Base-by-base conservation (phyloP, 1,140 invertebrate genomes). In the Philaenus spumarius region DNA sequence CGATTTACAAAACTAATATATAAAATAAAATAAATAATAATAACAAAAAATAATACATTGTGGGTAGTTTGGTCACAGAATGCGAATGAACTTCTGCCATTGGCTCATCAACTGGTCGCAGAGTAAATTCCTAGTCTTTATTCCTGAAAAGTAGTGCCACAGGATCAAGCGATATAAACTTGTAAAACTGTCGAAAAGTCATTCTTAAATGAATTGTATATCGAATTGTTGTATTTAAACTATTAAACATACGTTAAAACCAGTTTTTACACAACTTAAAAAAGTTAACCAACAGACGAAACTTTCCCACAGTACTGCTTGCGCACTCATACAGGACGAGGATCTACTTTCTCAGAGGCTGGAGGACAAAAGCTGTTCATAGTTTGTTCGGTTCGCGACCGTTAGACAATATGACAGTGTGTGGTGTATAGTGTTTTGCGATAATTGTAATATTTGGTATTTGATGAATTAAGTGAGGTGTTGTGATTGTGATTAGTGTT, bases 291-390 rank as follows among this genome's bases (percentile, higher is more conserved):
- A 30, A 3, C 14, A 11, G 17, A 43, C 14, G 17, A 45, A 61
- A 61, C 55, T 62, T 64, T 64, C 63, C 60, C 63, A 64, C 60
- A 64, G 60, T 64, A 55, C 23, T 39, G 46, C 30, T 23, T 26
- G 63, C 60, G 63, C 15, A 62, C 15, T 47, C 35, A 64, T 62
- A 59, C 60, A 46, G 47, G 42, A 37, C 15, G 11, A 30, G 51
- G 46, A 55, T 55, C 58, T 58, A 46, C 58, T 63, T 55, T 59
- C 52, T 37, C 39, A 57, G 56, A 30, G 40, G 26, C 37, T 52
- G 45, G 57, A 61, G 60, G 52, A 62, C 60, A 60, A 64, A 57
- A 62, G 63, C 55, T 20, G 57, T 35, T 47, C 51, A 51, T 54
- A 53, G 58, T 59, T 34, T n/a, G 43, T 59, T 59, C 55, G 59